Percentiles rank a stretch among this genome's conserved stretches.
These are phyloP conservation scores for Macropis europaea DNA, from an alignment of 2,888 invertebrate genomes.

Conservation along the genomic window DNA sequence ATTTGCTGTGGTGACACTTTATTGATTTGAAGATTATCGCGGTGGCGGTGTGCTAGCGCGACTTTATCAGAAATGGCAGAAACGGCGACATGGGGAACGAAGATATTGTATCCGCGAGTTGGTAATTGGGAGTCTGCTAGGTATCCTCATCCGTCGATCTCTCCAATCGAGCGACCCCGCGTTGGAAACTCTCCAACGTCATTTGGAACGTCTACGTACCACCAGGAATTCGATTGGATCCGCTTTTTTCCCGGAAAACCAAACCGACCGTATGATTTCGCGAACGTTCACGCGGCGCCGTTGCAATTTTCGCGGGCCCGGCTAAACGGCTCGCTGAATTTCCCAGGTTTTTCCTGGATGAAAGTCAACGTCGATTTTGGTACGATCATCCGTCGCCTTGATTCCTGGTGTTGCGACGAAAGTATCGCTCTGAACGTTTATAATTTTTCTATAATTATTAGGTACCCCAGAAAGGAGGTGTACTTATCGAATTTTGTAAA, in stretches of 20 bases:
- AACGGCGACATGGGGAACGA: constrained; percentile 4
- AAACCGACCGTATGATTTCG: constrained; percentile 41
- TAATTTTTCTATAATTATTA: no score
- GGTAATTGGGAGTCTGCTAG: constrained; percentile 46
- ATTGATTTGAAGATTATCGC: constrained; percentile 78
- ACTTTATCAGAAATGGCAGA: constrained; percentile 15
- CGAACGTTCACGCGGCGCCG: not conserved
- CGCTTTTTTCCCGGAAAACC: constrained; percentile 29
- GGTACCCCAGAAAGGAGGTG: no score
- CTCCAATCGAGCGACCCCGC: constrained; percentile 36
- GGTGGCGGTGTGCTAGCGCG: constrained; percentile 47
- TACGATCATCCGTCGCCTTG: no score
- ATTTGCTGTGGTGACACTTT: constrained; percentile 71
- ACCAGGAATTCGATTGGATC: constrained; percentile 28
- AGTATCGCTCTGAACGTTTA: no score
- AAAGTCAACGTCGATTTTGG: constrained; percentile 4
- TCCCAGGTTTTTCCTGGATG: not conserved
- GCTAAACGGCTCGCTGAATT: not conserved
- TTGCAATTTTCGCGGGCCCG: not conserved
- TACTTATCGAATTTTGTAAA: no score
- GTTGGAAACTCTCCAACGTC: constrained; percentile 50
- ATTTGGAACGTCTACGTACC: constrained; percentile 39
- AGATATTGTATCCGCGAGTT: constrained; percentile 53
- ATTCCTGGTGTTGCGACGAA: no score
- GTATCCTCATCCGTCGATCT: constrained; percentile 37